These are phyloP conservation scores for Zoanthus sansibaricus DNA, from an alignment of 92 coral and sea anemone genomes.

Conservation along the genomic window DNA sequence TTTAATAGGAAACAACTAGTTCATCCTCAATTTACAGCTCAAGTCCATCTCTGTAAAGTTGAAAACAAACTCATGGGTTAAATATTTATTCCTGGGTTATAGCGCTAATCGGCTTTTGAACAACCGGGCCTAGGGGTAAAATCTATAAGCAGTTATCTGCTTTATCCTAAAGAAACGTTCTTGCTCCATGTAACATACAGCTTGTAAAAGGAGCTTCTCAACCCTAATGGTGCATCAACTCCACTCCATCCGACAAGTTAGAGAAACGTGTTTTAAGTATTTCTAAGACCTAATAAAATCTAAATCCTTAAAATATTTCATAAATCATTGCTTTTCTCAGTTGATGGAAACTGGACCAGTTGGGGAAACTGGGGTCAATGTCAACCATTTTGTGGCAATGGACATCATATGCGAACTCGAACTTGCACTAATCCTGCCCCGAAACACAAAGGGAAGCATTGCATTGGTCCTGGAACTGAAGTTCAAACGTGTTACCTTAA, in stretches of 20 bases:
- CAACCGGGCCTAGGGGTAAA: too few species aligned
- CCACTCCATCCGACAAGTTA: neutral
- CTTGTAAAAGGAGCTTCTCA: neutral
- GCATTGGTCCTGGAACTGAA: slow-evolving; percentile 1
- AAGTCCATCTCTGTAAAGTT: too few species aligned
- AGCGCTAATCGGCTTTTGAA: too few species aligned
- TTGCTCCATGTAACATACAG: neutral
- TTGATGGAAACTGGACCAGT: slow-evolving; percentile 34
- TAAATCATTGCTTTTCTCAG: neutral
- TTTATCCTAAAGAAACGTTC: neutral
- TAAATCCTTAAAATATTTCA: neutral
- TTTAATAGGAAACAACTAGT: too few species aligned
- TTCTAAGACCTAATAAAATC: neutral
- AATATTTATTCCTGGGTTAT: too few species aligned
- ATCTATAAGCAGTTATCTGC: neutral
- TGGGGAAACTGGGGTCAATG: slow-evolving; percentile 34
- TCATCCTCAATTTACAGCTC: too few species aligned
- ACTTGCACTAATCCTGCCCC: slow-evolving; percentile 32
- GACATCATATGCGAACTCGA: slow-evolving; percentile 28
- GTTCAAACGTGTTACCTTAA: slow-evolving; percentile 31
- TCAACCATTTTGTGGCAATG: slow-evolving; percentile 25
- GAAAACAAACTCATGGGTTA: too few species aligned
- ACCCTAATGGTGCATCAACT: neutral
- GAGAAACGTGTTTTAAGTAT: neutral
- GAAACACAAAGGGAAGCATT: slow-evolving; percentile 26